Evolutionary conservation across 2,888 invertebrate genomes (phyloP).

Genomic region (Nemapogon koenigi): DNA sequence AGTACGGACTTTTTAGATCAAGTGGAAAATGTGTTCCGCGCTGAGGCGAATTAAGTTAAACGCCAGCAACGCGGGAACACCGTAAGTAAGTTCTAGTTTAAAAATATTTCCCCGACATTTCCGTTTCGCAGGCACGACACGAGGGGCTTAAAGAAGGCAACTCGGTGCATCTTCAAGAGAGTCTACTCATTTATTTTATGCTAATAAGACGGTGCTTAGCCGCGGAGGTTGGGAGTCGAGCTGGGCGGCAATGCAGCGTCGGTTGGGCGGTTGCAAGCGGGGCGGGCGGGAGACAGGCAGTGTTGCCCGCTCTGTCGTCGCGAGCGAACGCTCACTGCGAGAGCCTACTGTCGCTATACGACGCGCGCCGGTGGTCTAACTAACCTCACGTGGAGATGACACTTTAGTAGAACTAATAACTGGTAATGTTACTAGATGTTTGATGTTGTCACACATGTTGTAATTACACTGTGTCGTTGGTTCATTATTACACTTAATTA

Average conservation of each 20-base stretch:
- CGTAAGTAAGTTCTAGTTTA: slow-evolving; percentile 16
- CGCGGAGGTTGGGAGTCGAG: slow-evolving; percentile 40
- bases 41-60: slow-evolving; percentile 19
- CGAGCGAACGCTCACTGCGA: slow-evolving; percentile 34
- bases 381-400: slow-evolving; percentile 23
- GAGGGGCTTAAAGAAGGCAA: slow-evolving; percentile 21
- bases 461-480: too few relatives aligned
- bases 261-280: slow-evolving; percentile 17
- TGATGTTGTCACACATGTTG: too few relatives aligned
- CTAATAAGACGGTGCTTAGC: slow-evolving; percentile 44
- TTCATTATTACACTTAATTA: too few relatives aligned
- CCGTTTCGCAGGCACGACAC: slow-evolving; percentile 14
- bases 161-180: slow-evolving; percentile 32
- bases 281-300: slow-evolving; percentile 39
- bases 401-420: too few relatives aligned
- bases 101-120: slow-evolving; percentile 18
- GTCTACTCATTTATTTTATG: slow-evolving; percentile 44
- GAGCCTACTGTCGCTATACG: slow-evolving; percentile 21
- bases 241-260: slow-evolving; percentile 26
- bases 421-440: too few relatives aligned
- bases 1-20: neutral
- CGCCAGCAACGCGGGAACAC: slow-evolving; percentile 12
- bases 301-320: slow-evolving; percentile 46
- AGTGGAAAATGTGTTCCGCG: slow-evolving; percentile 2
- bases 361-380: slow-evolving; percentile 20